Conservation (phyloP, 92 coral and sea anemone species). For the Phenganax subtilis region DNA sequence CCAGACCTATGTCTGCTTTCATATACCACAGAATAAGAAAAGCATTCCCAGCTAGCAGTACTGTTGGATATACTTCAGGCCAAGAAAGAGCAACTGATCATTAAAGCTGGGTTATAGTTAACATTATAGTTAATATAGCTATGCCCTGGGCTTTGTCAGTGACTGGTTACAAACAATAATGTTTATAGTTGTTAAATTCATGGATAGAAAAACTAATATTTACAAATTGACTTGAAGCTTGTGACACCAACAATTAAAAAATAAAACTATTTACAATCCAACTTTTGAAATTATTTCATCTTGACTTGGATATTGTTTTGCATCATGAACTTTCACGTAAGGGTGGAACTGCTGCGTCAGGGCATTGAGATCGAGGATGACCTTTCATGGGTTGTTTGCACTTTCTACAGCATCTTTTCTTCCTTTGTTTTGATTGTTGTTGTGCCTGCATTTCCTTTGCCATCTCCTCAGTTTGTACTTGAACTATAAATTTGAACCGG, state of each 20-base stretch:
- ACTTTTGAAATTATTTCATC: conserved; percentile 11
- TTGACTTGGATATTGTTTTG: conserved; percentile 10
- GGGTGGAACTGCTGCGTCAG: conserved; percentile 13
- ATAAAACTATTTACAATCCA: conserved; percentile 15
- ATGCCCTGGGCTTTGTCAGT: conserved; percentile 4
- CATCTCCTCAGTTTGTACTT: conserved; percentile 24
- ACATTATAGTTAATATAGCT: neutral
- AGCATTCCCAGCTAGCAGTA: neutral
- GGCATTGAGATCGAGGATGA: conserved; percentile 29
- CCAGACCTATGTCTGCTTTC: conserved; percentile 24
- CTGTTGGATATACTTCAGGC: neutral
- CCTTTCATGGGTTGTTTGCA: conserved; percentile 32
- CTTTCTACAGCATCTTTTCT: conserved; percentile 20
- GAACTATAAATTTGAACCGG: conserved; percentile 16
- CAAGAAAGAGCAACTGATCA: conserved; percentile 1
- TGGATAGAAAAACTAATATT: neutral
- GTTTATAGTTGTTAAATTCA: neutral
- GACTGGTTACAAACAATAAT: neutral
- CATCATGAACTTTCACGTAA: neutral
- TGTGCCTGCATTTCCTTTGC: conserved; percentile 8
- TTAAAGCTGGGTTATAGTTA: no score
- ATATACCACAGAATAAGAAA: conserved; percentile 13
- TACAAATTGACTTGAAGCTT: neutral
- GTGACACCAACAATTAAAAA: neutral
- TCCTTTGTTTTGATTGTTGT: conserved; percentile 1